Evolutionary conservation across 2,888 invertebrate species (phyloP).

Genomic region (Phanerotoma sp.): DNA sequence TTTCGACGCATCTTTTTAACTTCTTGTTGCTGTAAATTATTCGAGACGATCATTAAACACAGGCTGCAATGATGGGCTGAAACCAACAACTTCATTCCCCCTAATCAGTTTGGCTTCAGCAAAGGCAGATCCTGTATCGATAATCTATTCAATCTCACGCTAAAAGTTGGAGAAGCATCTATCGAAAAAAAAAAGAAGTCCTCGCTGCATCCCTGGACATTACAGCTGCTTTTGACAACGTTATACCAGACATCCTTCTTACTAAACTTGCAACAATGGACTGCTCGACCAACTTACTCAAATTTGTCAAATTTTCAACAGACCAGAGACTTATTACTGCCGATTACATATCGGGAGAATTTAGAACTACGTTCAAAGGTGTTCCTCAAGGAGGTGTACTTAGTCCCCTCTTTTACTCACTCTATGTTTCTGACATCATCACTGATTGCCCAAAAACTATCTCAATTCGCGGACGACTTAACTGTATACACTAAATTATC

Average conservation of each 20-base stretch:
- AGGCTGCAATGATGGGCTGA: conserved; percentile 27
- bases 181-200: not conserved
- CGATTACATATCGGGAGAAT: no score
- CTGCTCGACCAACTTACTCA: not conserved
- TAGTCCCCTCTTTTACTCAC: no score
- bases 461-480: no score
- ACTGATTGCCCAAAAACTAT: no score
- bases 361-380: no score
- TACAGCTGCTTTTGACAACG: conserved; percentile 12
- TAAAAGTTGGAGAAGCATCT: not conserved
- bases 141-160: not conserved
- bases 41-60: conserved; percentile 25
- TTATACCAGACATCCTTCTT: not conserved
- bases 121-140: not conserved
- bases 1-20: conserved; percentile 26
- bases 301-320: conserved; percentile 5
- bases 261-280: not conserved
- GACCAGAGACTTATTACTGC: not conserved
- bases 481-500: no score
- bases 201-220: conserved; percentile 12
- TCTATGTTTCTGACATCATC: no score
- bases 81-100: conserved; percentile 12
- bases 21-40: conserved; percentile 28
- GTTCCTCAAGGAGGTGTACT: no score
- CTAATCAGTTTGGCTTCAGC: conserved; percentile 24